A percentile compares a stretch with the other conserved stretches of the same genome.
Evolutionary conservation across 2,888 invertebrate species (phyloP).

Genomic region (Aspidapion aeneum): DNA sequence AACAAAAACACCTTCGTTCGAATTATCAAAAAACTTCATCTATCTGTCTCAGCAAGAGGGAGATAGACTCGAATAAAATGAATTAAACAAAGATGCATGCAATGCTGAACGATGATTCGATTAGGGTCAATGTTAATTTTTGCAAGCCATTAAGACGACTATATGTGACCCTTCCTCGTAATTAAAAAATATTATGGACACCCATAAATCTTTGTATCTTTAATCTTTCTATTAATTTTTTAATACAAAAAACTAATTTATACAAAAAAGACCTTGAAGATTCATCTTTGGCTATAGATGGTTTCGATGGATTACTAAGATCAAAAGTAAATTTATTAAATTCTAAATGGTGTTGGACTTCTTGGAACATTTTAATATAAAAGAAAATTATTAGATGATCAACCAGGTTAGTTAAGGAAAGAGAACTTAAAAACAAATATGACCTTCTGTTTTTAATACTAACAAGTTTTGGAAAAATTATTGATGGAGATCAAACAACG

Average conservation of each 20-base stretch:
- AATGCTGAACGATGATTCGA: background rate
- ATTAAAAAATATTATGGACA: conserved; percentile 22
- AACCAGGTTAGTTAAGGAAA: too few species aligned
- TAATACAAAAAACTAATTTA: conserved; percentile 3
- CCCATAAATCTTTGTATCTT: conserved; percentile 23
- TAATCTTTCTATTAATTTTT: conserved; percentile 17
- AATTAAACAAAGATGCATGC: background rate
- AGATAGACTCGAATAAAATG: background rate
- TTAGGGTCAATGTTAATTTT: background rate
- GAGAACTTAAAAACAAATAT: too few species aligned
- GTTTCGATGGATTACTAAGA: too few species aligned
- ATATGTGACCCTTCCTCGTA: conserved; percentile 17
- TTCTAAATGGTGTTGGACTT: too few species aligned
- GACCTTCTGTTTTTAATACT: too few species aligned
- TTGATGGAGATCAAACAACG: too few species aligned
- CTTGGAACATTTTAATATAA: too few species aligned
- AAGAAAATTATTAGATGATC: too few species aligned
- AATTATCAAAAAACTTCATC: background rate
- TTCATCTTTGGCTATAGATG: too few species aligned
- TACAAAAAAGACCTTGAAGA: background rate
- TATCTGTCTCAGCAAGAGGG: background rate
- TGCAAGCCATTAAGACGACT: background rate
- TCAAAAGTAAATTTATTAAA: too few species aligned
- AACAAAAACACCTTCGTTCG: background rate
- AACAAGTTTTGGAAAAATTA: too few species aligned